Evolutionary conservation across 1,140 invertebrate species (phyloP), one percentile per base, ranked within the genome.

Genomic region (Helicoverpa zea): DNA sequence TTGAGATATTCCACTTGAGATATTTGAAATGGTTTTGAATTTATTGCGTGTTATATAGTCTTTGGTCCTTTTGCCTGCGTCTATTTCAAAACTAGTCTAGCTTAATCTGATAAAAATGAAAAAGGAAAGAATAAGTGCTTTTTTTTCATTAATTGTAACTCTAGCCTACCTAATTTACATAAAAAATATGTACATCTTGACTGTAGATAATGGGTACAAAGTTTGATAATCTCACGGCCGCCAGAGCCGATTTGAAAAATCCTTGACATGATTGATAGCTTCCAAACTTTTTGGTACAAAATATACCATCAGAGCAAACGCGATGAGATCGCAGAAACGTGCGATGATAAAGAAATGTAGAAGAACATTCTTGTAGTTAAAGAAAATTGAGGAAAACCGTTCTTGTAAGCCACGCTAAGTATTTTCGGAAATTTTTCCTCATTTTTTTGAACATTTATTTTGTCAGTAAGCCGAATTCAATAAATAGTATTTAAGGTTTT

Each of bases 241-340:
- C 59, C 75, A 54, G 18, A 54, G 61, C 61, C 59, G 75, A 77
- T 77, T 77, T 66, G 75, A 52, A 77, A 77, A 77, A 66, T 77
- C 51, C 61, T 66, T 66, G 59, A 77, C 75, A 66, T 77, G 75
- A 77, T 77, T 77, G 75, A 77, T 77, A 77, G 61, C 59, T 18
- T 64, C 61, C 49, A 64, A 77, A 76, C 23, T 77, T 77, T 23
- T 66, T 49, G 23, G 14, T 66, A 77, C 54, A 54, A 77, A 43
- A 52, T 52, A 72, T 52, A 23, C 49, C 68, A 72, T 54, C 49
- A 54, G 68, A 16, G 51, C 29, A 66, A 77, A 63, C 59, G 58
- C 23, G 51, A 77, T 54, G 61, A 64, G 61, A 64, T 56, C 61
- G 58, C 18, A 49, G 16, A 52, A 64, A 64, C 51, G 75, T 66